These are phyloP conservation scores for Leontocebus nigricollis DNA, from an alignment of 2,797 vertebrate species.

Conservation along the genomic window DNA sequence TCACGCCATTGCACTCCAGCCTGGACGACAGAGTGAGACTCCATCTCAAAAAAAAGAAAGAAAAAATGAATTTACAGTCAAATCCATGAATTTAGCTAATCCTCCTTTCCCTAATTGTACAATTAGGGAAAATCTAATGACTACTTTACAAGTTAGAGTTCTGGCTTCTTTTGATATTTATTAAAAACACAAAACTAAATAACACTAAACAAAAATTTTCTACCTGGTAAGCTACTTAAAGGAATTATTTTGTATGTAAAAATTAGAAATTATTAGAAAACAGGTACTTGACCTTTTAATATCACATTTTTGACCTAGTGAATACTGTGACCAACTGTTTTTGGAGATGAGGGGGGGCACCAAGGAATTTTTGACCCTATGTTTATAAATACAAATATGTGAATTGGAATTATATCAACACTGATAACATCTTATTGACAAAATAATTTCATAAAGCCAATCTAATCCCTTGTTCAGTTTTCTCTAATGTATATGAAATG, in stretches of 20 bases:
- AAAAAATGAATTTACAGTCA: neutral
- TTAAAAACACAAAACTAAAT: neutral
- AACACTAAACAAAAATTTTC: neutral
- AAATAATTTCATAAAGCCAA: neutral
- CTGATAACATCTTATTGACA: neutral
- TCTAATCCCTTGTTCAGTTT: neutral
- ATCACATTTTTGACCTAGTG: neutral
- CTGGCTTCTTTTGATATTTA: neutral
- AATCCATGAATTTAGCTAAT: neutral
- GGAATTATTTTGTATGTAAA: neutral
- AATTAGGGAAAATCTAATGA: neutral
- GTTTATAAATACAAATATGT: neutral
- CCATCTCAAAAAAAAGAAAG: too few species aligned
- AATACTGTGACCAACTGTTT: neutral
- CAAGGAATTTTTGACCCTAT: neutral
- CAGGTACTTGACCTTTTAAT: neutral
- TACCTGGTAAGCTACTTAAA: neutral
- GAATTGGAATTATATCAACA: neutral
- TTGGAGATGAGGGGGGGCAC: fast-evolving
- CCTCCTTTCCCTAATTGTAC: neutral
- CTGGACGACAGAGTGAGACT: too few species aligned
- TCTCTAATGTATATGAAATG: neutral
- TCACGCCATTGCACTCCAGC: too few species aligned
- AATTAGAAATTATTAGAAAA: neutral
- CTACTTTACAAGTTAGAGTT: neutral